Evolutionary conservation across 2,888 invertebrate genomes (phyloP), one percentile per base, ranked within the genome.

Genomic region (Galeruca laticollis): DNA sequence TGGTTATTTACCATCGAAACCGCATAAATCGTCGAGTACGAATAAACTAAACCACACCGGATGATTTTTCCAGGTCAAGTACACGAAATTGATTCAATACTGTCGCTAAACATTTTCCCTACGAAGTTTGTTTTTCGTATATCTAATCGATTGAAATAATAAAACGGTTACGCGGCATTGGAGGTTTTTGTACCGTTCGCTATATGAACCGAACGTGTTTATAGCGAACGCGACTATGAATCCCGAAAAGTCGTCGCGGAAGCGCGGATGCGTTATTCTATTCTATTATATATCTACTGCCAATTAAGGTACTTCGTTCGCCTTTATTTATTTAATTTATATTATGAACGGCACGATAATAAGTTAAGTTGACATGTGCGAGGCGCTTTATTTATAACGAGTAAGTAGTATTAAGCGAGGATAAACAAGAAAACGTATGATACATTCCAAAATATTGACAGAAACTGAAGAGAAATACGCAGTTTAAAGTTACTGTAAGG

Each of bases 191-290:
- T 37, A 60, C 18, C 63, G 15, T 18, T 49, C 20, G 13, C 33
- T 10, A 26, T 33, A 4, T 6, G 21, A 11, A 52, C 47, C 11
- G 18, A 18, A 35, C 62, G 40, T 13, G 11, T 20, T 26, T 40
- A 71, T 49, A 62, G 74, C 66, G 62, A 69, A 20, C 60, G 60
- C 70, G 69, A 63, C 51, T 49, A 33, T 56, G 49, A 64, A 69
- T 69, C 71, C 69, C 71, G 75, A 76, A 70, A 70, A 73, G 56
- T 76, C 73, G 73, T 77, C 75, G 75, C 69, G 67, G 77, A 75
- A 74, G 73, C 76, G 74, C 69, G 69, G 77, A 75, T 75, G 73
- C 72, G 72, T 68, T 72, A 73, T 73, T 72, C 67, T 66, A 74
- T 69, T 72, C 71, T 49, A 72, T 71, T 70, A 60, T 70, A 70